Conservation (phyloP, 2,113 vertebrate species). For the Festucalex cinctus region DNA sequence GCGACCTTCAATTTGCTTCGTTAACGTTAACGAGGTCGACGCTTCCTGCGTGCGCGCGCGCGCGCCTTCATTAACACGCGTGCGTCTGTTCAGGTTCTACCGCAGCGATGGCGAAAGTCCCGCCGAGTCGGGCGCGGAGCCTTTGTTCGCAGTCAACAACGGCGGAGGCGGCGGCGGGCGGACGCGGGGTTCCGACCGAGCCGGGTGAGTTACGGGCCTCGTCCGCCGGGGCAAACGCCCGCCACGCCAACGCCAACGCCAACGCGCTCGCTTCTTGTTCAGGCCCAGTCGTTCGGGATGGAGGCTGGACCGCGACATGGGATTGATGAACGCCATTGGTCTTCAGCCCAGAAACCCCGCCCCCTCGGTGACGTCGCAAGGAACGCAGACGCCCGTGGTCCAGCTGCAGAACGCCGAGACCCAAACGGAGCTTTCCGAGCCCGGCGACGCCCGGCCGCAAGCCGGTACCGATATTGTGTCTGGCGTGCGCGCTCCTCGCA, state of each 20-base stretch:
- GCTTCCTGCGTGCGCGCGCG: slow-evolving; percentile 15
- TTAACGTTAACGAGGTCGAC: slow-evolving; percentile 30
- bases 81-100: slow-evolving; percentile 77
- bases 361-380: slow-evolving; percentile 95
- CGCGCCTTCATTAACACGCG: background rate
- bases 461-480: slow-evolving; percentile 22
- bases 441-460: slow-evolving; percentile 66
- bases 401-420: slow-evolving; percentile 96
- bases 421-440: slow-evolving; percentile 87
- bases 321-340: slow-evolving; percentile 96
- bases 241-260: background rate
- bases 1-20: slow-evolving; percentile 33
- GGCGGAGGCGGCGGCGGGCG: slow-evolving; percentile 77
- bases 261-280: background rate
- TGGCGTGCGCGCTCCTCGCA: background rate
- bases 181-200: slow-evolving; percentile 80
- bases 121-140: slow-evolving; percentile 85
- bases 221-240: too few species aligned
- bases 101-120: slow-evolving; percentile 89
- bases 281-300: slow-evolving; percentile 90
- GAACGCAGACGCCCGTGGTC: slow-evolving; percentile 91
- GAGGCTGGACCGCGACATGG: slow-evolving; percentile 96
- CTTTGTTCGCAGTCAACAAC: slow-evolving; percentile 87
- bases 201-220: slow-evolving; percentile 77
- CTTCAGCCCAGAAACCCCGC: slow-evolving; percentile 91